These are phyloP conservation scores for Fringilla coelebs DNA, from an alignment of 2,797 vertebrate species.

Conservation along the genomic window DNA sequence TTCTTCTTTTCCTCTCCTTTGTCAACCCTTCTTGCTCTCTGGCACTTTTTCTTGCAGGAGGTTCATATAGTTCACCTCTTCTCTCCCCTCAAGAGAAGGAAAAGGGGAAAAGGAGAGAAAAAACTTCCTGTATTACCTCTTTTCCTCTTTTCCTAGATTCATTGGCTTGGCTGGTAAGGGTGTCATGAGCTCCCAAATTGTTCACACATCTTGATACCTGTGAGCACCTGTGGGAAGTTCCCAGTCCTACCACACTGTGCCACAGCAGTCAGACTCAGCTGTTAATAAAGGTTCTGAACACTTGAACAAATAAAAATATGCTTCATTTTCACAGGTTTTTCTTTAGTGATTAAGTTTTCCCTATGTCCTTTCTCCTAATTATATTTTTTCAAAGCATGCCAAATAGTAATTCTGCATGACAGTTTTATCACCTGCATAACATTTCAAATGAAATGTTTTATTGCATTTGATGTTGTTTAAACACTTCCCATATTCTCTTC, in stretches of 20 bases:
- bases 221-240: background rate
- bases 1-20: background rate
- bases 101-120: background rate
- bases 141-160: background rate
- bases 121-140: background rate
- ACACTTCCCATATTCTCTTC: conserved; percentile 70
- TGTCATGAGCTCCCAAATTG: background rate
- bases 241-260: background rate
- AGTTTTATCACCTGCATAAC: conserved; percentile 71
- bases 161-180: background rate
- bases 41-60: background rate
- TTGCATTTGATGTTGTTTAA: conserved; percentile 73
- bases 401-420: conserved; percentile 58
- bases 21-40: background rate
- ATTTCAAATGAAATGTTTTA: conserved; percentile 74
- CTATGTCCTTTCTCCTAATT: conserved; percentile 44
- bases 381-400: conserved; percentile 4
- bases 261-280: rapidly evolving
- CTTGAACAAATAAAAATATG: background rate
- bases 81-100: background rate
- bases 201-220: rapidly evolving
- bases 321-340: background rate
- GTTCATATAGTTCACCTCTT: background rate
- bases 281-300: background rate
- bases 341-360: background rate